Base-by-base conservation (phyloP, 1,140 invertebrate species). In the Metopolophium dirhodum region DNA sequence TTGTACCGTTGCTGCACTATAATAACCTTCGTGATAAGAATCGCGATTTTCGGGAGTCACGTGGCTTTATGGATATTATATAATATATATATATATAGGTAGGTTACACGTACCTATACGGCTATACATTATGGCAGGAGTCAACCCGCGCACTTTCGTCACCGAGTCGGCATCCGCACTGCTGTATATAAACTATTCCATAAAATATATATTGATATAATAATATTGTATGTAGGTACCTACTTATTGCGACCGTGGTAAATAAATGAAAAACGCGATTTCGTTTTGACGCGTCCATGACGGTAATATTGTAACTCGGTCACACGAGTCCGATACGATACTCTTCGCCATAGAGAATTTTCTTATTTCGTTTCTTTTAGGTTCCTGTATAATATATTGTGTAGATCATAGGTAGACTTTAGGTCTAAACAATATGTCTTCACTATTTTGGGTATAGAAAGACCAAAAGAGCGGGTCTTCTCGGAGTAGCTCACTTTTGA, bases 1-100 rank as follows among this genome's bases (percentile, higher is more conserved):
- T 77, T 77, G 61, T 77, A 77, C 61, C 14, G 61, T 77, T 77
- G 61, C 14, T 77, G 14, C 61, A 77, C 30, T 18, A n/a, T 77
- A n/a, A 77, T 77, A n/a, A 77, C 61, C 61, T 77, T n/a, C 61
- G 61, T 77, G 61, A 77, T 77, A 77, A 77, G 61, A 77, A 77
- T 77, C 61, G n/a, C 30, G 14, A 77, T n/a, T 77, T 77, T 77
- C 61, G 30, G n/a, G 61, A n/a, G 30, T 77, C n/a, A 77, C 30
- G 61, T 77, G 61, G 61, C n/a, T 77, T 54, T 61, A 68, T 77
- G n/a, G 61, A 68, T 68, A 54, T 54, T 54, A 54, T 18, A 51
- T 54, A 22, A 54, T 54, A 54, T 54, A 41, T 41, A 41, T 41
- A 9, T 49, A 61, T 54, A 57, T n/a, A 68, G 14, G 14, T 14